Conservation (phyloP, 2,797 vertebrate species). For the Gymnothorax reevesii region DNA sequence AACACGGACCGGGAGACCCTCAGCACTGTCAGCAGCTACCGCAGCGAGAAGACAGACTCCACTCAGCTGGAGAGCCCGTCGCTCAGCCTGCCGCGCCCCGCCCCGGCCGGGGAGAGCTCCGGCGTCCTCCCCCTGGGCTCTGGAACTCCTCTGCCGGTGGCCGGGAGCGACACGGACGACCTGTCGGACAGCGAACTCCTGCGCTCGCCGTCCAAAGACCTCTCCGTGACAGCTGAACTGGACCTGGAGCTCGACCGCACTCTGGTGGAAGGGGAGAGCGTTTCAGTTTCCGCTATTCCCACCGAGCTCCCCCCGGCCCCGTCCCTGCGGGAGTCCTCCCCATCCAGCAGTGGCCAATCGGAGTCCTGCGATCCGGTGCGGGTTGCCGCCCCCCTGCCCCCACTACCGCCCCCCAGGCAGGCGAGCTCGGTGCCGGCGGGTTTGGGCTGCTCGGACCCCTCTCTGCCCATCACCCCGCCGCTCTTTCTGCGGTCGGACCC, state of each 20-base stretch:
- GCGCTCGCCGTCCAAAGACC: constrained; percentile 78
- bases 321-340: constrained; percentile 71
- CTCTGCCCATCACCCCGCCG: constrained; percentile 72
- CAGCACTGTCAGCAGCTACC: constrained; percentile 87
- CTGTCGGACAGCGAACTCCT: constrained; percentile 80
- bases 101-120: constrained; percentile 52
- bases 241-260: constrained; percentile 77
- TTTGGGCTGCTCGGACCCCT: constrained; percentile 75
- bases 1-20: constrained; percentile 81
- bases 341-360: constrained; percentile 75
- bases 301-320: constrained; percentile 61
- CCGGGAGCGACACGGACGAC: constrained; percentile 80
- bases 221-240: constrained; percentile 47
- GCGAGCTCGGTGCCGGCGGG: constrained; percentile 74
- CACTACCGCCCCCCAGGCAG: constrained; percentile 74
- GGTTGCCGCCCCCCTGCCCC: constrained; percentile 63
- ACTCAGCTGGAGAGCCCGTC: constrained; percentile 88
- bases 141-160: constrained; percentile 53
- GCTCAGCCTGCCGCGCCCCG: constrained; percentile 63
- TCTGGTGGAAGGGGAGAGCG: constrained; percentile 76
- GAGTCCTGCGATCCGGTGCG: constrained; percentile 70
- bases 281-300: constrained; percentile 56
- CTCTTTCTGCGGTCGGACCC: constrained; percentile 75
- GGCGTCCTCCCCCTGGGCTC: constrained; percentile 42
- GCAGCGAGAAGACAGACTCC: constrained; percentile 88